These are phyloP conservation scores for Synanceia verrucosa DNA, from an alignment of 2,797 vertebrate species.

Conservation along the genomic window DNA sequence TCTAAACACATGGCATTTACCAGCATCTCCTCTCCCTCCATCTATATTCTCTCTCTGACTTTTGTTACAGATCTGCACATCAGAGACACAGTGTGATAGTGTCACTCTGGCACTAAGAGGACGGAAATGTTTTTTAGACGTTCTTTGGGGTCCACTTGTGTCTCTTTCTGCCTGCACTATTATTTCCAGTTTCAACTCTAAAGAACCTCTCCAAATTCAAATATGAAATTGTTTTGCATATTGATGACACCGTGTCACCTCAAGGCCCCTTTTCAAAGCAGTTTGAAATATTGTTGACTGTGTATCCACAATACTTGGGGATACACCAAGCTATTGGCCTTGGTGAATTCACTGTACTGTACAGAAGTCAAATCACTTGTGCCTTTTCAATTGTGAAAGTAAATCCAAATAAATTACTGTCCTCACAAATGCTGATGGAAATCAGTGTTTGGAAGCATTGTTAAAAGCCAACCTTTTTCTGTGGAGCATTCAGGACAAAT, in stretches of 20 bases:
- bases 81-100: slow-evolving; percentile 4
- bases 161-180: slow-evolving; percentile 2
- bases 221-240: slow-evolving; percentile 33
- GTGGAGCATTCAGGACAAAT: slow-evolving; percentile 12
- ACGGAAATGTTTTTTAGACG: not conserved
- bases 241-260: slow-evolving; percentile 17
- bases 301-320: not conserved
- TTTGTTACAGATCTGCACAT: slow-evolving; percentile 11
- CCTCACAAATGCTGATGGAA: not conserved
- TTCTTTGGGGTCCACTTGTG: slow-evolving; percentile 19
- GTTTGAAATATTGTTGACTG: not conserved
- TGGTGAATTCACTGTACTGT: not conserved
- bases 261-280: slow-evolving; percentile 2
- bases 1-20: not conserved
- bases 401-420: not conserved
- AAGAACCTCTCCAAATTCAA: slow-evolving; percentile 21
- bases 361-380: not conserved
- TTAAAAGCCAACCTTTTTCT: slow-evolving; percentile 22
- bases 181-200: slow-evolving; percentile 23
- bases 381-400: slow-evolving; percentile 3
- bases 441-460: slow-evolving; percentile 17
- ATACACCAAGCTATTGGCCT: too few species aligned
- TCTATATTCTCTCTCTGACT: slow-evolving; percentile 6
- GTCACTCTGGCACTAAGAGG: slow-evolving; percentile 7
- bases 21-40: not conserved